Base-by-base conservation (phyloP, 2,888 invertebrate species). In the Cataglyphis altisquamis region DNA sequence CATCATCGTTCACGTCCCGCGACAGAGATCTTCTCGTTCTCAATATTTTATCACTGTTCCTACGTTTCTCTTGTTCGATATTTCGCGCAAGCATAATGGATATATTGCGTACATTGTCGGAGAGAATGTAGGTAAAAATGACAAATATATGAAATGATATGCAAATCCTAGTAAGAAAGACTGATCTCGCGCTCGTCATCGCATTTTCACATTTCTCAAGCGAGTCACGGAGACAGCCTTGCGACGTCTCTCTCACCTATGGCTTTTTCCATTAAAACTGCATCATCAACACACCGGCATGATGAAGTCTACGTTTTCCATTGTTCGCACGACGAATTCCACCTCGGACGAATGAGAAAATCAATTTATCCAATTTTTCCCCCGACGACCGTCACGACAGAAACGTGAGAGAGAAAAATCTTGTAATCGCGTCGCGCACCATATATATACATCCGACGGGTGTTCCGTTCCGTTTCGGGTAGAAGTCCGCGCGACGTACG, bases 221-320 rank as follows among this genome's bases (percentile, higher is more conserved):
- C 81, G 45, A 41, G 81, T 82, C 81, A 60, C 45, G 74, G 10
- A 78, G 52, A 57, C 10, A 64, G 8, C 18, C 32, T n/a, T 32
- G n/a, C 12, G 32, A 41, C 39, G 64, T 41, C 39, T 55, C 57
- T 78, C 55, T 78, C 55, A 41, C 57, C n/a, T 64, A 66, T 78
- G 70, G 72, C 36, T 78, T 80, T 80, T 80, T 80, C 72, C 72
- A 80, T 80, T 80, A 80, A 60, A 80, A 45, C 60, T 60, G 41
- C 78, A 60, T 80, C 72, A 80, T 80, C 57, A 80, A 57, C 18
- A 60, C 60, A 70, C 45, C 70, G 25, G 39, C 60, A 12, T 25
- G 77, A 57, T 55, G 77, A 55, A 32, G 70, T 78, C 70, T 60
- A 72, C 45, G 8, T 60, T 72, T 60, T 70, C 72, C 72, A 80